Evolutionary conservation across 2,797 vertebrate species (phyloP).

Genomic region (Intellagama lesueurii): DNA sequence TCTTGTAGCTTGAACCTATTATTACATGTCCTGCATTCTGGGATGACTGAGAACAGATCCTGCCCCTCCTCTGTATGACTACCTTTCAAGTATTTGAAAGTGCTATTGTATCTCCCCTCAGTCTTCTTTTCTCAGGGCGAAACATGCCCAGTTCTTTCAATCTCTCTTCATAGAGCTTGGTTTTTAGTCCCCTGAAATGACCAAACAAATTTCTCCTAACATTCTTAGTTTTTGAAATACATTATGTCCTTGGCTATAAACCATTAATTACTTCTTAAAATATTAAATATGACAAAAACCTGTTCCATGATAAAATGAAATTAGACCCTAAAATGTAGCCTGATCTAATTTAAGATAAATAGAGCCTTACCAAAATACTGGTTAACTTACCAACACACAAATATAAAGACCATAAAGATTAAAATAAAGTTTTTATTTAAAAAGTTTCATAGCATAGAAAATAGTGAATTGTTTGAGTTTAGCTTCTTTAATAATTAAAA

Average conservation of each 20-base stretch:
- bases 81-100: too few relatives aligned
- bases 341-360: not conserved
- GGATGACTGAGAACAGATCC: too few relatives aligned
- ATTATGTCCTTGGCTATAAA: not conserved
- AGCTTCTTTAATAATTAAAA: constrained; percentile 51
- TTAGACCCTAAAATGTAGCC: not conserved
- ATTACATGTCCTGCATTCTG: too few relatives aligned
- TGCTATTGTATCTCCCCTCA: too few relatives aligned
- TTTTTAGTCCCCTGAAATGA: not conserved
- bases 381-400: constrained; percentile 19
- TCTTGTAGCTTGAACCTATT: too few relatives aligned
- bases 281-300: constrained; percentile 37
- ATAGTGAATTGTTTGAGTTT: constrained; percentile 47
- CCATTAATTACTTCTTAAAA: constrained; percentile 39
- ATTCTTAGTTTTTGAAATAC: not conserved
- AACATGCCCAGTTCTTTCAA: too few relatives aligned
- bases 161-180: too few relatives aligned
- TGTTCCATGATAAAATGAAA: not conserved
- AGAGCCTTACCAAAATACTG: not conserved
- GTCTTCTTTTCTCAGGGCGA: too few relatives aligned
- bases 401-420: not conserved
- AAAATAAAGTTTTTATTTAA: constrained; percentile 7
- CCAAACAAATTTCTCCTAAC: not conserved
- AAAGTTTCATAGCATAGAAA: constrained; percentile 49
- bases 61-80: too few relatives aligned